Conservation (phyloP, 2,888 invertebrate genomes). For the Linnaemya vulpina region DNA sequence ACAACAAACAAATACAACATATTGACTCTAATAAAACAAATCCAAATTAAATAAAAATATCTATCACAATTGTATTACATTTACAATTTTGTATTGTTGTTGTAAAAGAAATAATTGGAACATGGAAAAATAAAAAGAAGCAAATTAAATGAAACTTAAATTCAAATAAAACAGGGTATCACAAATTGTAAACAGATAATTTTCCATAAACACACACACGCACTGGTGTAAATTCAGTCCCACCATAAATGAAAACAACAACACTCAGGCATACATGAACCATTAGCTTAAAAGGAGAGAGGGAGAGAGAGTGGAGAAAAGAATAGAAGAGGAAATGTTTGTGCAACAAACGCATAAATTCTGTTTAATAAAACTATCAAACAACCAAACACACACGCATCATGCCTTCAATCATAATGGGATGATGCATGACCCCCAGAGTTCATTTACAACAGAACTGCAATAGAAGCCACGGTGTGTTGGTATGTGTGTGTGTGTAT, state of each 20-base stretch:
- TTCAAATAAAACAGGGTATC: constrained; percentile 61
- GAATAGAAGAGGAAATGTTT: not conserved
- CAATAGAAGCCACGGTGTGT: not conserved
- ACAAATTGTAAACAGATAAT: constrained; percentile 55
- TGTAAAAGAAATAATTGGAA: constrained; percentile 2
- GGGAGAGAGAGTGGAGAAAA: not conserved
- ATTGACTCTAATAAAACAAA: constrained; percentile 49
- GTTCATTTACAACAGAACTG: constrained; percentile 6
- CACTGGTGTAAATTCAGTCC: not conserved
- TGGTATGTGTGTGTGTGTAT: not conserved
- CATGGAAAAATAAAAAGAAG: constrained; percentile 2
- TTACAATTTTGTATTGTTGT: constrained; percentile 37
- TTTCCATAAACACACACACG: constrained; percentile 21
- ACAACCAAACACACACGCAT: constrained; percentile 26
- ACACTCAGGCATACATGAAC: no score
- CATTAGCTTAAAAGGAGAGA: no score
- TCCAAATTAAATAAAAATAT: not conserved
- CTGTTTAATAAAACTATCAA: constrained; percentile 8
- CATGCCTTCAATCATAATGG: constrained; percentile 43
- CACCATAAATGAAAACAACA: not conserved
- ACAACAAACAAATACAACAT: constrained; percentile 32
- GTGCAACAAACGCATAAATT: constrained; percentile 21
- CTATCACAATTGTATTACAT: constrained; percentile 16
- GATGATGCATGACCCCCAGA: constrained; percentile 57
- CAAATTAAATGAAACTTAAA: constrained; percentile 45